phyloP scores from a whole-genome alignment of 2,888 invertebrate genomes.

The Pristionchus arcanus region DNA sequence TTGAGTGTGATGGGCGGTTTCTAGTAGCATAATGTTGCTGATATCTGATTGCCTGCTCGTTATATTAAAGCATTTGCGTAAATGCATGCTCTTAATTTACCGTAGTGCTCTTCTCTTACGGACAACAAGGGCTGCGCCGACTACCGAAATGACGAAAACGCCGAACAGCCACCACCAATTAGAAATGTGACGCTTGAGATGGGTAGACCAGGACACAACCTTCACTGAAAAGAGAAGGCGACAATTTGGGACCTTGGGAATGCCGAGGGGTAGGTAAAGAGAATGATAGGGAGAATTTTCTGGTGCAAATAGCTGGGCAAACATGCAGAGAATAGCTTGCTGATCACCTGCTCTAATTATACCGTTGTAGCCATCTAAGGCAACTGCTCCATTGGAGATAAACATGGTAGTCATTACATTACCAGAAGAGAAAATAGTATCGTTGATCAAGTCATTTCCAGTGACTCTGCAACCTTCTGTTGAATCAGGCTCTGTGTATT shows the following conservation, averaged over 20 bases:
- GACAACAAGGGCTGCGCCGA: neutral
- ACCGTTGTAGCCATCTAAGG: slow-evolving; percentile 24
- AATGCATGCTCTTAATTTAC: neutral
- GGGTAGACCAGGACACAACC: neutral
- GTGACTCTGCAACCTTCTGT: neutral
- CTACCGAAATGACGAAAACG: neutral
- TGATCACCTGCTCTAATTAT: neutral
- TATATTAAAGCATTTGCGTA: too few relatives aligned
- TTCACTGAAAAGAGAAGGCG: slow-evolving; percentile 3
- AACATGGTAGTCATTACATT: neutral
- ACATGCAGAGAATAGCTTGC: neutral
- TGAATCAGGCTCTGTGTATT: neutral
- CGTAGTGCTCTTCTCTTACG: neutral
- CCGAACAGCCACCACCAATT: neutral
- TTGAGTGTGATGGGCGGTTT: too few relatives aligned
- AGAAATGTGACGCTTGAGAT: neutral
- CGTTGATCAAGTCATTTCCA: neutral
- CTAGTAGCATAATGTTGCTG: too few relatives aligned
- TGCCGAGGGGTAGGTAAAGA: neutral
- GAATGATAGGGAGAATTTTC: neutral
- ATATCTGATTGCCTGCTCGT: too few relatives aligned
- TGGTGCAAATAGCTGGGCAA: neutral
- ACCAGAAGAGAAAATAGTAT: neutral
- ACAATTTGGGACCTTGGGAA: too few relatives aligned
- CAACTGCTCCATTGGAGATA: slow-evolving; percentile 9